A percentile compares a stretch with the other conserved stretches of the same genome.
Conservation (phyloP, 2,888 invertebrate species). For the Creontiades dilutus region DNA sequence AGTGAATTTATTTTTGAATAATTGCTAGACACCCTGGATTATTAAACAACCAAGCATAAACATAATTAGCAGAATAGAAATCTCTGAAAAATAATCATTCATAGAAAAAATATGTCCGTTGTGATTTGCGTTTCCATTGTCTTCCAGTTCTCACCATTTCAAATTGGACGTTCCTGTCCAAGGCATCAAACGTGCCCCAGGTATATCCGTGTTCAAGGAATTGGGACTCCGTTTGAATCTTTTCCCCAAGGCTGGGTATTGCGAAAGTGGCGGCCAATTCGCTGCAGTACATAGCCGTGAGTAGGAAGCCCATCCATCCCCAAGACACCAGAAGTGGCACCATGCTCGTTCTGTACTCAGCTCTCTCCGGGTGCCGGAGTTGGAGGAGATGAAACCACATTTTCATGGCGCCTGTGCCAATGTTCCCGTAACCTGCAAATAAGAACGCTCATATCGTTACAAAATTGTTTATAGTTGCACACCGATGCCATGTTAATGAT, state of each 20-base stretch:
- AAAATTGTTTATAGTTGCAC: no score
- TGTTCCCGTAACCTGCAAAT: constrained; percentile 30
- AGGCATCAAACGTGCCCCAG: background rate
- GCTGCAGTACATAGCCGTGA: constrained; percentile 37
- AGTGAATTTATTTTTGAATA: no score
- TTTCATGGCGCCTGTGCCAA: background rate
- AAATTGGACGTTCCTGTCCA: background rate
- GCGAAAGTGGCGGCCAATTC: constrained; percentile 43
- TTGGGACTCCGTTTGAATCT: constrained; percentile 52
- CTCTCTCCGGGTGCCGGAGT: background rate
- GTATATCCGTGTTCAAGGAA: constrained; percentile 34
- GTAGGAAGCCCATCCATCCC: constrained; percentile 44
- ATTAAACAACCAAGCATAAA: no score
- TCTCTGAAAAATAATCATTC: no score
- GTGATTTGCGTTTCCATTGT: no score
- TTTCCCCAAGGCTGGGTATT: background rate
- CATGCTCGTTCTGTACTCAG: background rate
- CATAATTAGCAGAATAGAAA: no score
- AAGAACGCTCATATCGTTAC: no score
- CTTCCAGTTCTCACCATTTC: background rate
- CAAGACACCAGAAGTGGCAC: constrained; percentile 29
- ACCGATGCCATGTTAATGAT: no score
- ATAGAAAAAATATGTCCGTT: no score
- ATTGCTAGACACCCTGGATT: no score
- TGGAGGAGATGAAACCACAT: constrained; percentile 25